Conservation (phyloP, 2,113 vertebrate species). For the Perccottus glenii region DNA sequence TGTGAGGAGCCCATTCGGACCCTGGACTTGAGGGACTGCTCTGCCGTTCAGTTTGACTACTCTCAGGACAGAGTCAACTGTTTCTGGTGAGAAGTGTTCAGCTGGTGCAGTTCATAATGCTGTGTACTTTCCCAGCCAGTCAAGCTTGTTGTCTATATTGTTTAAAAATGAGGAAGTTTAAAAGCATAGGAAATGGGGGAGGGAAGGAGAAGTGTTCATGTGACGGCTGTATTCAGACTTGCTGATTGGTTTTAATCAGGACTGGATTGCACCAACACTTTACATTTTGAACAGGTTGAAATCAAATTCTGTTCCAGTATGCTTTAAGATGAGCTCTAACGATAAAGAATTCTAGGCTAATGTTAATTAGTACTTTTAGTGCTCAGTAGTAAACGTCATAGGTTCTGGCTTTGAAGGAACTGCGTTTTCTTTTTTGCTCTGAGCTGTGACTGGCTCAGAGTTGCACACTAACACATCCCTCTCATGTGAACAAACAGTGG, state of each 20-base stretch:
- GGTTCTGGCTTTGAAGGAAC: too few relatives aligned
- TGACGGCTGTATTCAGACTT: background rate
- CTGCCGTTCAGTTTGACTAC: conserved; percentile 96
- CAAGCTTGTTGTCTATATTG: background rate
- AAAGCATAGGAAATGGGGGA: conserved; percentile 20
- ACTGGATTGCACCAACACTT: background rate
- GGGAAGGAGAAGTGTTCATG: background rate
- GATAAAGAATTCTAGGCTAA: too few relatives aligned
- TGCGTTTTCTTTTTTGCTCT: too few relatives aligned
- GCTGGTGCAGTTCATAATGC: background rate
- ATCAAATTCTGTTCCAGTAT: too few relatives aligned
- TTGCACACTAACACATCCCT: too few relatives aligned
- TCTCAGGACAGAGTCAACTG: conserved; percentile 94
- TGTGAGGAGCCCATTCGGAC: conserved; percentile 88
- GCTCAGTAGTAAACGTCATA: too few relatives aligned
- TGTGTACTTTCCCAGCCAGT: conserved; percentile 28
- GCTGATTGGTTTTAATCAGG: background rate
- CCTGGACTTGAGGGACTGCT: conserved; percentile 89
- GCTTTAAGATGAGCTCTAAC: too few relatives aligned
- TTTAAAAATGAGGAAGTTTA: conserved; percentile 42
- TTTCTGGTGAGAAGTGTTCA: conserved; percentile 85
- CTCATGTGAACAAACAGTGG: too few relatives aligned
- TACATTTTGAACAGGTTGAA: background rate
- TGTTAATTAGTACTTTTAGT: too few relatives aligned
- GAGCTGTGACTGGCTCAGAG: too few relatives aligned